phyloP scores from a whole-genome alignment of 1,140 invertebrate species.

The Limonius californicus region DNA sequence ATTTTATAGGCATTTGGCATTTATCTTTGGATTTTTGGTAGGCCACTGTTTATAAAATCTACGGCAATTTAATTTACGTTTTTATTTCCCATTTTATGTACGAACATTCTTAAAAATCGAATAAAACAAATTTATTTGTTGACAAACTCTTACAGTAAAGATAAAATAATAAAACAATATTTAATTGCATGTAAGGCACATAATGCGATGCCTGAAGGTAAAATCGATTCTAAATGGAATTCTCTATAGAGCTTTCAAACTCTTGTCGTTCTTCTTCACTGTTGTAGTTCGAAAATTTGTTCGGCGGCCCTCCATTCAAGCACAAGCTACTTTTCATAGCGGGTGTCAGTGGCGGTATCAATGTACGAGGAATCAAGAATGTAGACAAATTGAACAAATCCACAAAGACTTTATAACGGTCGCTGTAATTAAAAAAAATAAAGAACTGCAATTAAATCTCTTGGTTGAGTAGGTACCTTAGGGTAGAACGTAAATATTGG shows the following conservation, averaged over 20 bases:
- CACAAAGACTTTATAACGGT: conserved; percentile 97
- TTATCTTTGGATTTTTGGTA: too few species aligned
- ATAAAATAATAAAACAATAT: too few species aligned
- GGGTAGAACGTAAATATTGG: conserved; percentile 95
- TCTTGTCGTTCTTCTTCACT: neutral
- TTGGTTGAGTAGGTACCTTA: conserved; percentile 70
- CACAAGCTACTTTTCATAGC: conserved; percentile 3
- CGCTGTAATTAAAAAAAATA: conserved; percentile 57
- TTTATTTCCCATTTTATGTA: too few species aligned
- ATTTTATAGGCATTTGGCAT: too few species aligned
- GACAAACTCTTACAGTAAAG: too few species aligned
- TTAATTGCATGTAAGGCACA: too few species aligned
- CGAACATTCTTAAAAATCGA: too few species aligned
- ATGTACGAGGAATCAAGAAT: conserved; percentile 87
- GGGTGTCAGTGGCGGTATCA: conserved; percentile 62
- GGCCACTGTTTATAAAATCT: too few species aligned
- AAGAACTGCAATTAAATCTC: neutral
- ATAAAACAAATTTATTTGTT: too few species aligned
- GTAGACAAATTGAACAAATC: conserved; percentile 97
- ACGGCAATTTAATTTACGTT: too few species aligned
- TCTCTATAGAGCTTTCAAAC: neutral
- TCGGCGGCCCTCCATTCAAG: neutral
- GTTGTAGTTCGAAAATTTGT: neutral
- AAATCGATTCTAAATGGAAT: too few species aligned
- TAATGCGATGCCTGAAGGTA: too few species aligned